Conservation (phyloP, 2,797 vertebrate species). For the Cygnus olor region DNA sequence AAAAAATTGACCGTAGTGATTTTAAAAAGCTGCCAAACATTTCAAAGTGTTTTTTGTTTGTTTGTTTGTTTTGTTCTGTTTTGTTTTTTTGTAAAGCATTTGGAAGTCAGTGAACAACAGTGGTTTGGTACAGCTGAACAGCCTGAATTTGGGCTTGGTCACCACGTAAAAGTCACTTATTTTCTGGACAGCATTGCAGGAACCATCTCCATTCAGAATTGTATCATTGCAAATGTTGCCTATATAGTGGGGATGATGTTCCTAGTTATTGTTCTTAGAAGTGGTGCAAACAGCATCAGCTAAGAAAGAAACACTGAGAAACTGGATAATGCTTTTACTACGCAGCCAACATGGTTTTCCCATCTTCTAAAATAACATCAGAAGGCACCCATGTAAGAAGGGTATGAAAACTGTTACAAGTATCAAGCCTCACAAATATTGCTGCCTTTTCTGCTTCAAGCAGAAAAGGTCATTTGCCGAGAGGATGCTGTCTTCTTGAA, state of each 20-base stretch:
- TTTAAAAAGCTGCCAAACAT: background rate
- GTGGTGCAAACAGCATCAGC: background rate
- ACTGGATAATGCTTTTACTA: background rate
- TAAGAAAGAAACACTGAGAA: background rate
- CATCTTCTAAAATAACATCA: background rate
- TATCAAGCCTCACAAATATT: background rate
- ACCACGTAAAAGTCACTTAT: background rate
- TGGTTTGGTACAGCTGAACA: background rate
- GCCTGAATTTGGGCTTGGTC: background rate
- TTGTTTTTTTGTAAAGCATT: background rate
- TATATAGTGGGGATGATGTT: background rate
- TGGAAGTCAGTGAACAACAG: background rate
- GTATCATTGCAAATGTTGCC: background rate
- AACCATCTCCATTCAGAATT: background rate
- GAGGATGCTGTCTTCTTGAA: background rate
- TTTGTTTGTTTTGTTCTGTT: too few species aligned
- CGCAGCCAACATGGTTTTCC: background rate
- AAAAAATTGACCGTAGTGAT: background rate
- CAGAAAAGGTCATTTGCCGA: background rate
- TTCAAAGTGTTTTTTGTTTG: background rate
- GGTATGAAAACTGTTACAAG: background rate
- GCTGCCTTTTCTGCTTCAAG: background rate
- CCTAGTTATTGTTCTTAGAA: background rate
- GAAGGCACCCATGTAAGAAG: background rate
- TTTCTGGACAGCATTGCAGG: background rate